phyloP scores from a whole-genome alignment of 2,797 vertebrate species.

The Sarcoramphus papa region DNA sequence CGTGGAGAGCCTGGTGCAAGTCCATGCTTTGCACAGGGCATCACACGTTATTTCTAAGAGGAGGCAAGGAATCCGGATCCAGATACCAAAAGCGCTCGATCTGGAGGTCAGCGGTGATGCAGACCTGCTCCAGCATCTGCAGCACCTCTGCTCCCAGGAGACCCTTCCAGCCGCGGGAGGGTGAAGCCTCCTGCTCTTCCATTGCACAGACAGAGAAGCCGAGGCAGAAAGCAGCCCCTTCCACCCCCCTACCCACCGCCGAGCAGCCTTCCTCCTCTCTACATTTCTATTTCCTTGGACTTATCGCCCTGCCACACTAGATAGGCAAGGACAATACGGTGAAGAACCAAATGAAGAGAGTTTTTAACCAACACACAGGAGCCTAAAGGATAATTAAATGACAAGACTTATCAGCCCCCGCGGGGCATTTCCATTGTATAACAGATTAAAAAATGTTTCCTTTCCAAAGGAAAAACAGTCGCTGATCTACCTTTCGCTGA shows the following conservation, averaged over 20 bases:
- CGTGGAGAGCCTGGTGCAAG: fast-evolving
- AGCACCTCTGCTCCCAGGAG: neutral
- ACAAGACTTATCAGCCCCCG: slow-evolving; percentile 27
- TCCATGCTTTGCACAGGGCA: fast-evolving
- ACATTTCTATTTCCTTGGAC: neutral
- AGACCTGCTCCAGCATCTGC: fast-evolving
- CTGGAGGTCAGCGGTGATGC: neutral
- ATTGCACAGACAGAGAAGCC: fast-evolving
- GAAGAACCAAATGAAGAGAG: neutral
- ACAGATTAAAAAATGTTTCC: slow-evolving; percentile 48
- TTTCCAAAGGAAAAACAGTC: slow-evolving; percentile 12
- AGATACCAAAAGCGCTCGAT: fast-evolving
- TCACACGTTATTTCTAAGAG: fast-evolving
- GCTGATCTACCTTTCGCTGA: slow-evolving; percentile 1
- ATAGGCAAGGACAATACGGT: neutral
- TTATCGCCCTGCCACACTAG: neutral
- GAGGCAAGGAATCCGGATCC: neutral
- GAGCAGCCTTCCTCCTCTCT: neutral
- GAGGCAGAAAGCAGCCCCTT: neutral
- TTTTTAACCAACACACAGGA: slow-evolving; percentile 18
- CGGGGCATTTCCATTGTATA: slow-evolving; percentile 2
- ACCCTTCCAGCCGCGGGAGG: neutral
- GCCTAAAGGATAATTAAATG: slow-evolving; percentile 48
- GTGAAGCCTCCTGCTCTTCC: neutral
- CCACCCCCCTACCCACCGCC: neutral